A percentile compares a stretch with the other conserved stretches of the same genome.
Evolutionary conservation across 2,888 invertebrate genomes (phyloP).

Genomic region (Chrysolina oricalcia): DNA sequence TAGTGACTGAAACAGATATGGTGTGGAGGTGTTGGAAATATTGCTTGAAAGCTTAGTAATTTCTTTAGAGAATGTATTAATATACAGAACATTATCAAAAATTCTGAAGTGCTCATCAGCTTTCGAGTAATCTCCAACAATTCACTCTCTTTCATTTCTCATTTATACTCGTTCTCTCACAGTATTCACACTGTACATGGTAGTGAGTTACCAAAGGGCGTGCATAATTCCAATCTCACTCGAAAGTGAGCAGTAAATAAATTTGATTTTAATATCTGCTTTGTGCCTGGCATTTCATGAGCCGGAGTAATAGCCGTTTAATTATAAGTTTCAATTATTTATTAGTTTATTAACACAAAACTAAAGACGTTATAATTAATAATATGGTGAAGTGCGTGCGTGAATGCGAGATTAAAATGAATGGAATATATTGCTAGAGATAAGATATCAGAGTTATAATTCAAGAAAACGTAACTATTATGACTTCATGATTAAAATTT

Average conservation of each 20-base stretch:
- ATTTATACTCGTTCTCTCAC: too few relatives aligned
- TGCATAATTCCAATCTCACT: slow-evolving; percentile 22
- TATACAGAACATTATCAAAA: too few relatives aligned
- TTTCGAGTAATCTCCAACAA: too few relatives aligned
- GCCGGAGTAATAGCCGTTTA: slow-evolving; percentile 55
- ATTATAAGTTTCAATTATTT: slow-evolving; percentile 56
- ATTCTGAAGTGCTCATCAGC: too few relatives aligned
- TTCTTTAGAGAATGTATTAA: too few relatives aligned
- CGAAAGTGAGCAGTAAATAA: slow-evolving; percentile 27
- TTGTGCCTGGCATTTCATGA: slow-evolving; percentile 30
- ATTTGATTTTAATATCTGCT: slow-evolving; percentile 31
- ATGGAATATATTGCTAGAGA: slow-evolving; percentile 20
- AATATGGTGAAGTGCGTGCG: slow-evolving; percentile 26
- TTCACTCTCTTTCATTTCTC: too few relatives aligned
- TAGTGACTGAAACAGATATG: too few relatives aligned
- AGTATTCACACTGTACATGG: neutral
- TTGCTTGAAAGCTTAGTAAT: too few relatives aligned
- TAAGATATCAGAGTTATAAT: slow-evolving; percentile 14
- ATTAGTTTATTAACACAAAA: slow-evolving; percentile 50
- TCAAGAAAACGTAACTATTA: slow-evolving; percentile 7
- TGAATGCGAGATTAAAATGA: slow-evolving; percentile 26
- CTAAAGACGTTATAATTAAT: slow-evolving; percentile 36
- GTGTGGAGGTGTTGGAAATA: too few relatives aligned
- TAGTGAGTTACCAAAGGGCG: slow-evolving; percentile 30
- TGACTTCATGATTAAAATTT: slow-evolving; percentile 6